Evolutionary conservation across 1,140 invertebrate species (phyloP), one percentile per base, ranked within the genome.

Genomic region (Drosophila orena): DNA sequence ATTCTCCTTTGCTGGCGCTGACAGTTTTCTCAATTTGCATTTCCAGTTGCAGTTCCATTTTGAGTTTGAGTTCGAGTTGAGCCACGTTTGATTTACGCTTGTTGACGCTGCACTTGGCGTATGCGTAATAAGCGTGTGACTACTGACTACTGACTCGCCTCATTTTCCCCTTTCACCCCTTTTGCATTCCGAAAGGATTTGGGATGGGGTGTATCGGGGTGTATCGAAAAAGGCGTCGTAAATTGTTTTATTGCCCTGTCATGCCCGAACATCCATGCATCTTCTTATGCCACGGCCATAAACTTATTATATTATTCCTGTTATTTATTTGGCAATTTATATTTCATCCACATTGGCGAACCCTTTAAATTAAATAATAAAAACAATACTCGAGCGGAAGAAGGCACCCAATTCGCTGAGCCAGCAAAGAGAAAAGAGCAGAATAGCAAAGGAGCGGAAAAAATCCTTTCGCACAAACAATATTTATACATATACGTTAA

Each of bases 11-110:
- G 17, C 68, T 86, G 83, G 10, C 44, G 43, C 55, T 89, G 83
- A 89, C 83, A 85, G 83, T 85, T 85, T 68, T 75, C 75, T 88
- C 70, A 77, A 83, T 83, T 88, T 89, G 84, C 83, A 70, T 70
- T 70, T 42, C 27, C 65, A 70, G 65, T 40, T 71, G 64, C 64
- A 60, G 56, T 62, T 62, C 24, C 35, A 76, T 70, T 83, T 89
- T 71, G 79, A 80, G 69, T 74, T 71, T 64, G 40, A 54, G 17
- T 35, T 24, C 37, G 59, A 54, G 59, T 14, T 54, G 70, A 79
- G 80, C 65, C 79, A 72, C 55, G 56, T 88, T 83, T 86, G 81
- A 86, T 76, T 81, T 81, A 78, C 83, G 68, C 68, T 65, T 64
- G 62, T 64, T 76, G 75, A 77, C 75, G 62, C 34, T 77, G 64